Evolutionary conservation across 1,140 invertebrate species (phyloP).

Genomic region (Ceratitis capitata): DNA sequence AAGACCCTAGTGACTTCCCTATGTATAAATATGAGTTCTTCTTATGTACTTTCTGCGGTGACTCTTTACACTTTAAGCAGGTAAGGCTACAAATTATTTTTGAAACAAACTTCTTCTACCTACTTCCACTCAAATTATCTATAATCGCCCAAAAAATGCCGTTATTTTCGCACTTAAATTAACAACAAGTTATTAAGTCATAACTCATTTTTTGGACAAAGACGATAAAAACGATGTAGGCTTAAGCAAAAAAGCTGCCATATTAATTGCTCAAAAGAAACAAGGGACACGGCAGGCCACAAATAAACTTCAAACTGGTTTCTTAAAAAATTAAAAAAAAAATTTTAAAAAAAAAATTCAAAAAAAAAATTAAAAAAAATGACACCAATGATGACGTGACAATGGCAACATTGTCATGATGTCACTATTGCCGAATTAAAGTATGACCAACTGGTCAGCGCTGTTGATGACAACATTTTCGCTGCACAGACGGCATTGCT

Average conservation of each 20-base stretch:
- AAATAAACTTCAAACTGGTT: not conserved
- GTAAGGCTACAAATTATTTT: too few species aligned
- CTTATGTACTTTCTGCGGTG: too few species aligned
- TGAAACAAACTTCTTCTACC: not conserved
- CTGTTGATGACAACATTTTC: not conserved
- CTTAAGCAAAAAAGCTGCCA: not conserved
- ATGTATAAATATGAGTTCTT: too few species aligned
- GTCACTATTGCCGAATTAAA: slow-evolving; percentile 11
- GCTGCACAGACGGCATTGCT: not conserved
- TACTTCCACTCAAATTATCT: not conserved
- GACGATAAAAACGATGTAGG: not conserved
- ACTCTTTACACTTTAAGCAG: too few species aligned
- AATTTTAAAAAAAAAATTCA: too few species aligned
- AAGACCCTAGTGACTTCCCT: too few species aligned
- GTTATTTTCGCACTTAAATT: not conserved
- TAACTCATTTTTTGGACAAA: not conserved
- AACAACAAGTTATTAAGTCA: not conserved
- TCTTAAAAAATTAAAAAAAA: not conserved
- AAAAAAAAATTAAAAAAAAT: not conserved
- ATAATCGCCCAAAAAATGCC: not conserved
- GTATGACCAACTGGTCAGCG: not conserved
- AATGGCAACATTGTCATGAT: not conserved
- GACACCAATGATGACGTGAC: not conserved
- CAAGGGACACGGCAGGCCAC: not conserved
- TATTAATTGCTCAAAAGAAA: not conserved